Conservation (phyloP, 2,113 vertebrate genomes). For the Syngnathus scovelli region DNA sequence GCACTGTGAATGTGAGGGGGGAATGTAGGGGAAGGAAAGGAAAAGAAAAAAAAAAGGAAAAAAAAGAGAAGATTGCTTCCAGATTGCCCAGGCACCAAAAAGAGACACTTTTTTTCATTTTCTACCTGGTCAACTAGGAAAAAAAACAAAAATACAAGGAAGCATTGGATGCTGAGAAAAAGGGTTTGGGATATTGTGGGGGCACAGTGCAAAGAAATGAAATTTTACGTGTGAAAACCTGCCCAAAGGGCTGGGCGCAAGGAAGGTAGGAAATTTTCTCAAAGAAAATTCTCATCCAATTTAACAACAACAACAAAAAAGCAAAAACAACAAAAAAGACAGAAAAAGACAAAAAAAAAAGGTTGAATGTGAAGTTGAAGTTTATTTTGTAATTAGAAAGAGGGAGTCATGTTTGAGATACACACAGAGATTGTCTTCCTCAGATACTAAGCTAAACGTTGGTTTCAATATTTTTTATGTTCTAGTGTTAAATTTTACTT, state of each 20-base stretch:
- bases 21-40: not conserved
- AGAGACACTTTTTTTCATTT: slow-evolving; percentile 82
- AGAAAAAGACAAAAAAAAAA: slow-evolving; percentile 64
- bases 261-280: slow-evolving; percentile 77
- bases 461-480: slow-evolving; percentile 77
- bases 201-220: slow-evolving; percentile 76
- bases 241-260: slow-evolving; percentile 78
- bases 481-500: slow-evolving; percentile 76
- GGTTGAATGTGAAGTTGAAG: slow-evolving; percentile 78
- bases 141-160: slow-evolving; percentile 47
- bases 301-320: slow-evolving; percentile 64
- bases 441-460: slow-evolving; percentile 88
- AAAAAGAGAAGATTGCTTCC: slow-evolving; percentile 78
- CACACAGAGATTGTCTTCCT: slow-evolving; percentile 83
- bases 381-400: slow-evolving; percentile 75
- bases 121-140: slow-evolving; percentile 72
- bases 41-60: slow-evolving; percentile 32
- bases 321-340: slow-evolving; percentile 43
- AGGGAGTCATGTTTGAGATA: slow-evolving; percentile 72
- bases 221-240: slow-evolving; percentile 81
- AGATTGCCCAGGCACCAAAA: slow-evolving; percentile 88
- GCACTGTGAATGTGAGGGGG: slow-evolving; percentile 79
- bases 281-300: slow-evolving; percentile 68
- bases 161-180: slow-evolving; percentile 45
- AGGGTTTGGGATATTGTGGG: slow-evolving; percentile 68